Base-by-base conservation (phyloP, 2,888 invertebrate genomes). In the Nysson spinosus region DNA sequence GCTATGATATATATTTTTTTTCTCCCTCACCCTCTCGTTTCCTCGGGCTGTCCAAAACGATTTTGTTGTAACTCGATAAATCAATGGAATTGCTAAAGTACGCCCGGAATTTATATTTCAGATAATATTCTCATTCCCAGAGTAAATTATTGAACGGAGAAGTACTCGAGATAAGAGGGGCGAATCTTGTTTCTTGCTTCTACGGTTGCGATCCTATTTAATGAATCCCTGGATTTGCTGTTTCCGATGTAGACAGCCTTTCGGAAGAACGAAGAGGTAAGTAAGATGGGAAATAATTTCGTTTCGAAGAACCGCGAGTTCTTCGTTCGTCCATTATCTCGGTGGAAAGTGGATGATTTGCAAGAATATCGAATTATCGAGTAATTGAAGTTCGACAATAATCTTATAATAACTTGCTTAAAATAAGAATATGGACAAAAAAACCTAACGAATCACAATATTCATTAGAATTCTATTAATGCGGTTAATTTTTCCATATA, bases 51-150 rank as follows among this genome's bases (percentile, higher is more conserved):
- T n/a, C n/a, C n/a, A n/a, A 37, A 55, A 42, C 49, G 19, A 17
- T 46, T 12, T 24, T 28, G 17, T 14, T 9, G 40, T 37, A 22
- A 14, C 42, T 30, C 47, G 64, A 52, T 64, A 64, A 62, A 61
- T 64, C 64, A 62, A 64, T 64, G 54, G 19, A 62, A 64, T 62
- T 62, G 62, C 54, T 34, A 17, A 26, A 42, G 51, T 44, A 19
- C 46, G 32, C 39, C 52, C 39, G 42, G 19, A 64, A 64, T 58
- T 63, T 57, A 57, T 62, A 49, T 37, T 37, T 12, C 42, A 49
- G 49, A 54, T 49, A 42, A 54, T 49, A 54, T 61, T 43, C 61
- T 32, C 20, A 46, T 42, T 39, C 19, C n/a, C 14, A 7, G 6
- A 24, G 24, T 24, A 26, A 49, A 42, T 43, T 24, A 44, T 34